Base-by-base conservation (phyloP, 2,888 invertebrate species). In the Lasioglossum leucozonium region DNA sequence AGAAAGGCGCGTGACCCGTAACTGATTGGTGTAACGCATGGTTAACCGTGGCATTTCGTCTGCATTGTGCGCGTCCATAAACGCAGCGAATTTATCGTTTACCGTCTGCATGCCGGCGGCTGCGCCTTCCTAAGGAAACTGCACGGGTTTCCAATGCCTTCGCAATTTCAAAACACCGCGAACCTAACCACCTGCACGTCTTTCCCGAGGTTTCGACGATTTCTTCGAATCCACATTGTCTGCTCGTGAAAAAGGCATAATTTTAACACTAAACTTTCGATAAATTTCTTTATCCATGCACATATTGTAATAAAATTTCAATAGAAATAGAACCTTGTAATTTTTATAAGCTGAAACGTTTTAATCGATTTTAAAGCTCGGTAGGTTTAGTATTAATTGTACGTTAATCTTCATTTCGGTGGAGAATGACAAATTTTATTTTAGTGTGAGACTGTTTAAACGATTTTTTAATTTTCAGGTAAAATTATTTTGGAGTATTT, bases 21-120 rank as follows among this genome's bases (percentile, higher is more conserved):
- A 85, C 82, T 85, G 89, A 91, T 89, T 89, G 85, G 80, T 83
- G 86, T 90, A 76, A 85, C 85, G 82, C 87, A 87, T 84, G 87
- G 86, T 90, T 81, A 83, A 78, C 72, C 47, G 58, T 76, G 84
- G 77, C 74, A 89, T 79, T 84, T 82, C 78, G 86, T 86, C 81
- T 81, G 81, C 67, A 58, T 47, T 72, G 51, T 72, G 58, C 67
- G 30, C 81, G 72, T 81, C 72, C 69, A 47, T 76, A 75, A 85
- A 76, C 72, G 51, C 75, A 58, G 62, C 22, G 69, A 83, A 81
- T 85, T 81, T 75, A 81, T 84, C 67, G 58, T 73, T 40, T 67
- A 58, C 72, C 79, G 65, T 40, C 74, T 67, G 37, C 37, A 18
- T 26, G 26, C 44, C 16, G 30, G 37, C 47, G 13, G 72, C 37